These are phyloP conservation scores for Masticophis lateralis DNA, from an alignment of 2,797 vertebrate species.

Conservation along the genomic window DNA sequence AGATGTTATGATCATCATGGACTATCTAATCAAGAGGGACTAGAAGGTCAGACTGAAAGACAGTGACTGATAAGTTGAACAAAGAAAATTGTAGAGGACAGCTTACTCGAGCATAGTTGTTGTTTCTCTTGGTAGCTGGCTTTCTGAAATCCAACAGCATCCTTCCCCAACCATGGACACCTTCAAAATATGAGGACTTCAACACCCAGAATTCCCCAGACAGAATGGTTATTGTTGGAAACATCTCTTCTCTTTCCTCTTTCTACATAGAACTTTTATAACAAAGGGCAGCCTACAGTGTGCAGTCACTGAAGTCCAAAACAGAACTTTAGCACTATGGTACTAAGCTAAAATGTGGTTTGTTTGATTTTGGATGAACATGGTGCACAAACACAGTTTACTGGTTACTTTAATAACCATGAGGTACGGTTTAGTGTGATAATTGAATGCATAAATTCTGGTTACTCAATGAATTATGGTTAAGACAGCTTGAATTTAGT, in stretches of 20 bases:
- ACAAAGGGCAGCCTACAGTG: not conserved
- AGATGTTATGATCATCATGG: not conserved
- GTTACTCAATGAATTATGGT: not conserved
- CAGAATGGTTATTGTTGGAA: not conserved
- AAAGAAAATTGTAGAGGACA: not conserved
- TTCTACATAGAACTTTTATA: not conserved
- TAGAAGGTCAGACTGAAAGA: not conserved
- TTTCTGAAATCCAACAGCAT: not conserved
- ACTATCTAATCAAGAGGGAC: not conserved
- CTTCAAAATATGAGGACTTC: not conserved
- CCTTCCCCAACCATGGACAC: not conserved
- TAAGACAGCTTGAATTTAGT: not conserved
- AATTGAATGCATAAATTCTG: not conserved
- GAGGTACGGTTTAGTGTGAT: not conserved
- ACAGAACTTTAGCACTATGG: not conserved
- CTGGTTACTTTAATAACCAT: not conserved
- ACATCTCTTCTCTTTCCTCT: not conserved
- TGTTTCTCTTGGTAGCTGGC: not conserved
- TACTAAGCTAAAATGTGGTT: not conserved
- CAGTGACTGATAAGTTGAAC: not conserved
- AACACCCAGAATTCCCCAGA: not conserved
- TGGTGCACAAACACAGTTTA: not conserved
- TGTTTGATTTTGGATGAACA: not conserved
- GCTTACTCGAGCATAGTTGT: not conserved
- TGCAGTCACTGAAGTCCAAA: not conserved